These are phyloP conservation scores for Eretmochelys imbricata DNA, from an alignment of 2,113 vertebrate genomes.

Conservation along the genomic window DNA sequence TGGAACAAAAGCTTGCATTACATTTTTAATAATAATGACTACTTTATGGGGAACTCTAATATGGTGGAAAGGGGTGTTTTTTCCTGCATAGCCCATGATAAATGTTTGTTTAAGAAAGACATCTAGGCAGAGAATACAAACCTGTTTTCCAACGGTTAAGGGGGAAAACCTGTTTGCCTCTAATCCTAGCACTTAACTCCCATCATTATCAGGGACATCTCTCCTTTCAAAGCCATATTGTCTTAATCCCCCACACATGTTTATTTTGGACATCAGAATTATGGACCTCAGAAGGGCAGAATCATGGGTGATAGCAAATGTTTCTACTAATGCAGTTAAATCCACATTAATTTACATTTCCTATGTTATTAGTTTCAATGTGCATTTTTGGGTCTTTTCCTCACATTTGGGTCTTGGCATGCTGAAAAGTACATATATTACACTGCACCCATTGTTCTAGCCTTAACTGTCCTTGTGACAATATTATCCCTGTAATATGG, in stretches of 20 bases:
- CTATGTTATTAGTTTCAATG: neutral
- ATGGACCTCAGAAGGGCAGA: neutral
- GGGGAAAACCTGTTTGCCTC: neutral
- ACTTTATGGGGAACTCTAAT: neutral
- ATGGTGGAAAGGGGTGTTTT: neutral
- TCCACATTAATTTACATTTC: slow-evolving; percentile 5
- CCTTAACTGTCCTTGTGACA: neutral
- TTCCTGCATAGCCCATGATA: neutral
- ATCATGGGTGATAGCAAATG: neutral
- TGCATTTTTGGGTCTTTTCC: neutral
- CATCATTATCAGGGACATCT: neutral
- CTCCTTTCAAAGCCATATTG: slow-evolving; percentile 11
- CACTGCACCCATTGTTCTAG: neutral
- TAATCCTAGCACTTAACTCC: neutral
- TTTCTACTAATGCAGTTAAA: slow-evolving; percentile 7
- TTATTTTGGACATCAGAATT: neutral
- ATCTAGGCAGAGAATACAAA: neutral
- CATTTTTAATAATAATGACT: neutral
- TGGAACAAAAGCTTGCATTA: neutral
- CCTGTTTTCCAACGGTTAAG: neutral
- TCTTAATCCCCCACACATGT: neutral
- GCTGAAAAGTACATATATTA: rapidly evolving
- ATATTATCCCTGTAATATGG: slow-evolving; percentile 8
- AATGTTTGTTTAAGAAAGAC: neutral
- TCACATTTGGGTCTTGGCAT: neutral